Evolutionary conservation across 1,140 invertebrate species (phyloP).

Genomic region (Bombus soroeensis): DNA sequence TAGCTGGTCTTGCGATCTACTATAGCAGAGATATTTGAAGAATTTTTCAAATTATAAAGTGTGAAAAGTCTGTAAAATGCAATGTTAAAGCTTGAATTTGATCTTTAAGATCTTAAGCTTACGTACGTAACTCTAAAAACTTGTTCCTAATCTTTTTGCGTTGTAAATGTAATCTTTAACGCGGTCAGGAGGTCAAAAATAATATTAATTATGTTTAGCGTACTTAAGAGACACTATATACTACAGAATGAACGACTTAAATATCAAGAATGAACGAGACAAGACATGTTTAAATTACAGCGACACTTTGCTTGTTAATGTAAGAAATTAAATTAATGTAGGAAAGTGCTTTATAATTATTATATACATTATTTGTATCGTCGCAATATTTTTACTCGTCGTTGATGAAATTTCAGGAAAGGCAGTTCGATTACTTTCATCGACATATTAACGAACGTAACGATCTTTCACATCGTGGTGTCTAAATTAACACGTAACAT

Average conservation of each 20-base stretch:
- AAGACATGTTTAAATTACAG: background rate
- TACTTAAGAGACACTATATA: background rate
- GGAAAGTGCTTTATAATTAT: background rate
- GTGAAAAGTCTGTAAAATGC: background rate
- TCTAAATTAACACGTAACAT: no score
- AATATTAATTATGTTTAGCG: background rate
- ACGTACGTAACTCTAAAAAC: background rate
- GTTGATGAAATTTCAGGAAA: no score
- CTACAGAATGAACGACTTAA: background rate
- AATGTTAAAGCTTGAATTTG: background rate
- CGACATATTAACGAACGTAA: no score
- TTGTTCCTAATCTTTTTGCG: background rate
- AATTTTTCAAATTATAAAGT: background rate
- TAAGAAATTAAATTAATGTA: background rate
- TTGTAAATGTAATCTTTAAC: background rate
- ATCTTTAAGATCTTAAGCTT: background rate
- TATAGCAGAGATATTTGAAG: background rate
- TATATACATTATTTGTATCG: no score
- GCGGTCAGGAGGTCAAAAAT: fast-evolving
- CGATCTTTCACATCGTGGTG: no score
- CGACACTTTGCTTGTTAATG: fast-evolving
- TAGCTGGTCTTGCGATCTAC: no score
- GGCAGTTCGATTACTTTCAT: no score
- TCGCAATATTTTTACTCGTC: no score
- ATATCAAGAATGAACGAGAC: no score